Evolutionary conservation across 53 echinoderm and acorn worm species (phyloP), one percentile per base, ranked within the genome.

Genomic region (Pentamera pediparva): DNA sequence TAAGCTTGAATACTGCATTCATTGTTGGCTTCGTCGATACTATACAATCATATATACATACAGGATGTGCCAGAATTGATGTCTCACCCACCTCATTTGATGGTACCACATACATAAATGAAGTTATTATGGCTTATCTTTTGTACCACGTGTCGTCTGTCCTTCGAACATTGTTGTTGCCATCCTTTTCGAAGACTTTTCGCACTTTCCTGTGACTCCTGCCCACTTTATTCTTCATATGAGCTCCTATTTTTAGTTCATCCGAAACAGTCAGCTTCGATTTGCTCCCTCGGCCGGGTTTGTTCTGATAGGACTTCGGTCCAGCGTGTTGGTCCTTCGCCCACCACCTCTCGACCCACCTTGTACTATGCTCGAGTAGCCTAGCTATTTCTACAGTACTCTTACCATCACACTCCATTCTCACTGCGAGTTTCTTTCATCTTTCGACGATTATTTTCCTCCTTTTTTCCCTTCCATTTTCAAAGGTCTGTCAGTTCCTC

Each of bases 181-280:
- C 65, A 65, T 65, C 65, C 37, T 65, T 65, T 65, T 65, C 65
- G 2, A 65, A 65, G 5, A 65, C 65, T 5, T 65, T 35, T 7
- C 40, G 37, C 50, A 49, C 3, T 49, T 49, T 49, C 50, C 2
- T 3, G 50, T 49, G 2, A 5, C 50, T 49, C 6, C 6, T 49
- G 21, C 50, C 50, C 50, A 49, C 50, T 49, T 49, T 49, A 49
- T 49, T 49, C 50, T 21, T 49, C 2, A 49, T 3, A 49, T n/a
- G 50, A 21, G 50, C 50, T 49, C 21, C 18, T 3, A 49, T 2
- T 49, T 49, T 49, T 5, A n/a, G 50, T 49, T 49, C 2, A 49
- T 49, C 50, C n/a, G 3, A 50, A 50, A 50, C 50, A 6, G 50
- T 50, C 50, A 50, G 21, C 50, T 50, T n/a, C n/a, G n/a, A n/a